These are phyloP conservation scores for Bradynema listronoti DNA, from an alignment of 1,140 invertebrate genomes.

Conservation along the genomic window DNA sequence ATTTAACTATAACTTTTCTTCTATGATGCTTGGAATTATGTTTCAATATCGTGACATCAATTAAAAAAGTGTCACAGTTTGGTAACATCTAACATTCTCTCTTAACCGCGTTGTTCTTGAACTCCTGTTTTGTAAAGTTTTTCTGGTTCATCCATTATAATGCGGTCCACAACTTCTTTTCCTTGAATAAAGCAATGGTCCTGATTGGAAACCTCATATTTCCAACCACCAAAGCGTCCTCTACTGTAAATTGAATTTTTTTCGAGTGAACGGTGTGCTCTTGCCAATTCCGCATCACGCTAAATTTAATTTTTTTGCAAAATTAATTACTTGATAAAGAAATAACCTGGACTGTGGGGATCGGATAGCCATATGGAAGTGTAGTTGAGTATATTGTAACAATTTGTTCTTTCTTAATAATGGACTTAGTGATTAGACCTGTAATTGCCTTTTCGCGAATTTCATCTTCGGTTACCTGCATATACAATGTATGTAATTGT, in stretches of 20 bases:
- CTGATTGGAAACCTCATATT: slow-evolving; percentile 49
- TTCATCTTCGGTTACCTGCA: slow-evolving; percentile 53
- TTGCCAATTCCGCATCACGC: slow-evolving; percentile 50
- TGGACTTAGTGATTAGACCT: slow-evolving; percentile 52
- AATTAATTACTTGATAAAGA: slow-evolving; percentile 19
- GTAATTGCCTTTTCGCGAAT: slow-evolving; percentile 46
- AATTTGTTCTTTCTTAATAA: slow-evolving; percentile 49
- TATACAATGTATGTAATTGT: background rate
- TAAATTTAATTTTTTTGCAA: slow-evolving; percentile 25
- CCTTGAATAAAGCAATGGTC: slow-evolving; percentile 58
- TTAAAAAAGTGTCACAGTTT: too few species aligned
- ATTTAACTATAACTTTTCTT: too few species aligned
- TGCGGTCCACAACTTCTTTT: slow-evolving; percentile 51
- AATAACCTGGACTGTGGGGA: slow-evolving; percentile 48
- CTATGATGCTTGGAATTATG: too few species aligned
- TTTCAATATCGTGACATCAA: too few species aligned
- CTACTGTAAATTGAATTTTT: slow-evolving; percentile 50
- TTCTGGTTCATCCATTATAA: slow-evolving; percentile 46
- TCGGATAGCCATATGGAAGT: slow-evolving; percentile 54
- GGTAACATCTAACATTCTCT: background rate
- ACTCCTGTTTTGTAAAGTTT: slow-evolving; percentile 55
- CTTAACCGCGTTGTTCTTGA: slow-evolving; percentile 40
- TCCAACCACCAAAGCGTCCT: slow-evolving; percentile 58
- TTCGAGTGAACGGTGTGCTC: slow-evolving; percentile 51
- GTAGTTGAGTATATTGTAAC: slow-evolving; percentile 42